These are phyloP conservation scores for Glossophaga mutica DNA, from an alignment of 2,797 vertebrate species.

Conservation along the genomic window DNA sequence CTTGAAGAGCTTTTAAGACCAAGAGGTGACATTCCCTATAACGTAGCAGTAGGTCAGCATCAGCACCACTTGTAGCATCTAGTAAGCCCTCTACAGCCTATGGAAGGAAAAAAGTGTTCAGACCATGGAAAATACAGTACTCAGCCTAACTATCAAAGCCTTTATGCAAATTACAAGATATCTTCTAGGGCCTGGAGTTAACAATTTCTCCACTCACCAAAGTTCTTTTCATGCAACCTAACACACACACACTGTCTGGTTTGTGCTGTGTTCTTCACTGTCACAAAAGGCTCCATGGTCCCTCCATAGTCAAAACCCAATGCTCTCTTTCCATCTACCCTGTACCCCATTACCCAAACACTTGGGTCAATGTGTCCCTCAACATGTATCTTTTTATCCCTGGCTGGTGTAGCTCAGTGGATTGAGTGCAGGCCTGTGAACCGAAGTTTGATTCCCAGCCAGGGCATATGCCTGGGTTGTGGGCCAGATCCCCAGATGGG, in stretches of 20 bases:
- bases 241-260: neutral
- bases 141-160: neutral
- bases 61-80: slow-evolving; percentile 97
- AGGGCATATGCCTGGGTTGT: too few relatives aligned
- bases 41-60: slow-evolving; percentile 94
- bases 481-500: too few relatives aligned
- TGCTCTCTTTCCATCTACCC: neutral
- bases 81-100: slow-evolving; percentile 98
- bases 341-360: neutral
- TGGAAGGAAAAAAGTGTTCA: slow-evolving; percentile 30
- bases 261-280: neutral
- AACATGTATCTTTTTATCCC: neutral
- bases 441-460: too few relatives aligned
- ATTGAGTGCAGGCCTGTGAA: too few relatives aligned
- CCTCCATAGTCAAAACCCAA: neutral
- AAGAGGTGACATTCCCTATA: slow-evolving; percentile 98
- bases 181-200: neutral
- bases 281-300: neutral
- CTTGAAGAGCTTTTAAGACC: slow-evolving; percentile 97
- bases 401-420: too few relatives aligned
- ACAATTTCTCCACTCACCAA: neutral
- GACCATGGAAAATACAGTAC: neutral
- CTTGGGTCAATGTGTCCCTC: neutral
- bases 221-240: neutral
- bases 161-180: neutral